phyloP scores from a whole-genome alignment of 2,113 vertebrate species.

The Cephalopholis sonnerati region DNA sequence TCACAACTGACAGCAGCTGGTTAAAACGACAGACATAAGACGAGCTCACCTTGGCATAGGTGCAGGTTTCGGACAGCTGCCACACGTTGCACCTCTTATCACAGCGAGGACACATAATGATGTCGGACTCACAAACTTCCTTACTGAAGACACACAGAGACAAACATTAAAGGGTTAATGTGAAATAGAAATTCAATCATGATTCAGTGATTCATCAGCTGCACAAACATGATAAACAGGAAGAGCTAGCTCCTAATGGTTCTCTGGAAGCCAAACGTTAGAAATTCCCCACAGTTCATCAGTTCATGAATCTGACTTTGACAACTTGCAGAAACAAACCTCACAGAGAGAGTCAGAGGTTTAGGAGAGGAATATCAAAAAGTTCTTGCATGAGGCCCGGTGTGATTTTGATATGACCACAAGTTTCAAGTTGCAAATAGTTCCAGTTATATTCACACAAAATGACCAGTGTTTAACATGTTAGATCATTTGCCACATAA shows the following conservation, averaged over 20 bases:
- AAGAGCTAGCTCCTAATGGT: background rate
- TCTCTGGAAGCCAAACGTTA: background rate
- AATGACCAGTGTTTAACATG: background rate
- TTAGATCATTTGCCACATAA: too few relatives aligned
- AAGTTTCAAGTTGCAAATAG: background rate
- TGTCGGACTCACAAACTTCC: constrained; percentile 90
- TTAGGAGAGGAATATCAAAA: background rate
- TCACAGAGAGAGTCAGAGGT: background rate
- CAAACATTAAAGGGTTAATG: background rate
- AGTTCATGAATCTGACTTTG: background rate
- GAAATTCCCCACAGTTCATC: background rate
- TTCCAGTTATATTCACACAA: too few relatives aligned
- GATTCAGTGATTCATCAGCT: background rate
- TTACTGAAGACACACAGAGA: constrained; percentile 80
- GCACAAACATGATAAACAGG: constrained; percentile 1
- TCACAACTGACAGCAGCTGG: too few relatives aligned
- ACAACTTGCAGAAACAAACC: background rate
- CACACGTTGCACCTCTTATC: constrained; percentile 86
- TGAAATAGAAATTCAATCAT: background rate
- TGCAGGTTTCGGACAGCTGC: constrained; percentile 90
- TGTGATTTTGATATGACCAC: background rate
- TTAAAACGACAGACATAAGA: background rate
- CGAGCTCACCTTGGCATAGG: constrained; percentile 88
- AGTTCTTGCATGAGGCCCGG: background rate
- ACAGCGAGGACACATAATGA: constrained; percentile 92